A percentile compares a stretch with the other conserved stretches of the same genome.
Evolutionary conservation across 2,888 invertebrate species (phyloP).

Genomic region (Scaptomyza tumidula): DNA sequence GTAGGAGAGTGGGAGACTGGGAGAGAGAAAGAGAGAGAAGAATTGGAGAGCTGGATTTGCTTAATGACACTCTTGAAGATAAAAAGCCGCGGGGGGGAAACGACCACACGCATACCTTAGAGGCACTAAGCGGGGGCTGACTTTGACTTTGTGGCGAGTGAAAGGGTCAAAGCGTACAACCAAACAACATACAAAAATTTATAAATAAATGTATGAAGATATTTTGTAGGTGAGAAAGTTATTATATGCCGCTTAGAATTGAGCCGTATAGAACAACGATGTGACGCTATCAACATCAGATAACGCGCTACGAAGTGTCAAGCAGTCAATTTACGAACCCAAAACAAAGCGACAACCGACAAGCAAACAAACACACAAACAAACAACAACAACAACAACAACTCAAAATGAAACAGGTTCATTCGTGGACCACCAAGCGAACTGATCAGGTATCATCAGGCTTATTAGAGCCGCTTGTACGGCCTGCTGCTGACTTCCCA

Average conservation of each 20-base stretch:
- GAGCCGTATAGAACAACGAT: slow-evolving; percentile 42
- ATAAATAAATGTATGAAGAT: slow-evolving; percentile 25
- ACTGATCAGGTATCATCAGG: slow-evolving; percentile 46
- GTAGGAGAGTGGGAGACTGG: slow-evolving; percentile 18
- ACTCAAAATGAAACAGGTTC: slow-evolving; percentile 63
- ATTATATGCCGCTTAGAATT: slow-evolving; percentile 62
- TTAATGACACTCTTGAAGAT: slow-evolving; percentile 69
- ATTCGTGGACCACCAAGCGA: slow-evolving; percentile 66
- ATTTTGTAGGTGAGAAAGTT: slow-evolving; percentile 83
- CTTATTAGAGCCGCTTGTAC: slow-evolving; percentile 35
- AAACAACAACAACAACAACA: slow-evolving; percentile 17
- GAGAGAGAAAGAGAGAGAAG: not conserved
- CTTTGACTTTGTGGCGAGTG: slow-evolving; percentile 35
- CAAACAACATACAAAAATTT: slow-evolving; percentile 31
- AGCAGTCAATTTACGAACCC: slow-evolving; percentile 78
- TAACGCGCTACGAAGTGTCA: slow-evolving; percentile 72
- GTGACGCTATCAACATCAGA: slow-evolving; percentile 78
- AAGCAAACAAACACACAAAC: slow-evolving; percentile 5
- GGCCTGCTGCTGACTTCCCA: slow-evolving; percentile 75
- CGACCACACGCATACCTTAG: slow-evolving; percentile 62
- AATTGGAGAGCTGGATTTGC: slow-evolving; percentile 39
- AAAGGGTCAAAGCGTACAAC: slow-evolving; percentile 52
- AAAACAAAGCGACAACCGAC: slow-evolving; percentile 71
- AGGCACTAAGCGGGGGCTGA: slow-evolving; percentile 59
- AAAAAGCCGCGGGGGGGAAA: slow-evolving; percentile 54